These are phyloP conservation scores for Vanacampus margaritifer DNA, from an alignment of 2,113 vertebrate species.

Conservation along the genomic window DNA sequence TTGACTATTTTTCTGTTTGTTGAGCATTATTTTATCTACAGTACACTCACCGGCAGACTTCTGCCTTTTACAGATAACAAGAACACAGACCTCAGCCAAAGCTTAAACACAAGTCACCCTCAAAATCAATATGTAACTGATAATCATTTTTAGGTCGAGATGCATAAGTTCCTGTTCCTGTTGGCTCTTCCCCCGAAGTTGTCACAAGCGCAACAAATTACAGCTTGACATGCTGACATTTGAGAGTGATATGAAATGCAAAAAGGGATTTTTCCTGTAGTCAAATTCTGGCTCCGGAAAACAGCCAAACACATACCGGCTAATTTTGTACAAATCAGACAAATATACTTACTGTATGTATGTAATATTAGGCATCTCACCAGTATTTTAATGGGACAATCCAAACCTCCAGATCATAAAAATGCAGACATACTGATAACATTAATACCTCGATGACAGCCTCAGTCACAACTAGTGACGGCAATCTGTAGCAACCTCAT, in stretches of 20 bases:
- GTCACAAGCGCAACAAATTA: constrained; percentile 3
- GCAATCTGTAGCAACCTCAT: neutral
- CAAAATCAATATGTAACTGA: neutral
- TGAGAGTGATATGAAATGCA: neutral
- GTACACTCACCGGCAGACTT: neutral
- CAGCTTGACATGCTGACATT: neutral
- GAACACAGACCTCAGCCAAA: neutral
- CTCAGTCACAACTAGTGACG: neutral
- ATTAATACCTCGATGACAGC: neutral
- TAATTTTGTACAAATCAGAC: neutral
- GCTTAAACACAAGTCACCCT: neutral
- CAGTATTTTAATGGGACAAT: neutral
- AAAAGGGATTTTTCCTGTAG: neutral
- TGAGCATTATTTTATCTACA: neutral
- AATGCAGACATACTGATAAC: neutral
- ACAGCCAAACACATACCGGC: neutral
- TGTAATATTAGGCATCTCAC: neutral
- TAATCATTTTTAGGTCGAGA: neutral
- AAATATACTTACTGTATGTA: neutral
- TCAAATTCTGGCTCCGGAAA: neutral
- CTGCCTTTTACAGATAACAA: neutral
- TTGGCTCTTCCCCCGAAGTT: neutral
- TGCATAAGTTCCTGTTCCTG: neutral
- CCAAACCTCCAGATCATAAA: neutral
- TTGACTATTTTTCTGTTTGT: neutral